Percentiles rank a stretch among this genome's conserved stretches.
These are phyloP conservation scores for Rhagium mordax DNA, from an alignment of 2,888 invertebrate genomes.

Conservation along the genomic window DNA sequence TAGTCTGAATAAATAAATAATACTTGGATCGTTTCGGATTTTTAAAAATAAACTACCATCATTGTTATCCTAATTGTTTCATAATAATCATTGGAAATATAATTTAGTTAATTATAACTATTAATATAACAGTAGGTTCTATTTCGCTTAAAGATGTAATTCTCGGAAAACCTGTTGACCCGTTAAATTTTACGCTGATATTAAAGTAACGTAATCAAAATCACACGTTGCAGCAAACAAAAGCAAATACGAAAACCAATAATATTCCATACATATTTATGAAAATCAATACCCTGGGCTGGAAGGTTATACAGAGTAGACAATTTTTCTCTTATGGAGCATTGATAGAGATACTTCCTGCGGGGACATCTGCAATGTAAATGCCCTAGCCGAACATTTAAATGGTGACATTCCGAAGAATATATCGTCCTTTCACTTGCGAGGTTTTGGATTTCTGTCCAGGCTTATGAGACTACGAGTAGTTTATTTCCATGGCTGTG, in stretches of 20 bases:
- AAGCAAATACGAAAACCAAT: neutral
- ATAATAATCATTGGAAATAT: too few species aligned
- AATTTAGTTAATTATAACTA: too few species aligned
- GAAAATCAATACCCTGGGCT: neutral
- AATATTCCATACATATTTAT: conserved; percentile 13
- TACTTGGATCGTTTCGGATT: too few species aligned
- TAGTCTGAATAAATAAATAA: too few species aligned
- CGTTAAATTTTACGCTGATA: neutral
- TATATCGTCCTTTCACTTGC: neutral
- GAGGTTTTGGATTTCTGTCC: neutral
- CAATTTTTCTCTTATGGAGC: conserved; percentile 7
- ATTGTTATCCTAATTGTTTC: too few species aligned
- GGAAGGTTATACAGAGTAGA: neutral
- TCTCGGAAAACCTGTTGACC: too few species aligned
- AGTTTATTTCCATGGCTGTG: neutral
- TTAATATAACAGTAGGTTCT: too few species aligned
- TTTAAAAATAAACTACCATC: too few species aligned
- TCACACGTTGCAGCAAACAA: neutral
- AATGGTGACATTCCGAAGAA: neutral
- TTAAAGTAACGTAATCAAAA: conserved; percentile 2
- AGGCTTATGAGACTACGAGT: neutral
- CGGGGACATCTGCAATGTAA: conserved; percentile 7
- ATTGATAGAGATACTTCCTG: conserved; percentile 17
- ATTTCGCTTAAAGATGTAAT: too few species aligned
- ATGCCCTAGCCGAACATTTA: neutral